A percentile compares a stretch with the other conserved stretches of the same genome.
These are phyloP conservation scores for Helarctos malayanus DNA, from an alignment of 2,797 vertebrate species.

Conservation along the genomic window DNA sequence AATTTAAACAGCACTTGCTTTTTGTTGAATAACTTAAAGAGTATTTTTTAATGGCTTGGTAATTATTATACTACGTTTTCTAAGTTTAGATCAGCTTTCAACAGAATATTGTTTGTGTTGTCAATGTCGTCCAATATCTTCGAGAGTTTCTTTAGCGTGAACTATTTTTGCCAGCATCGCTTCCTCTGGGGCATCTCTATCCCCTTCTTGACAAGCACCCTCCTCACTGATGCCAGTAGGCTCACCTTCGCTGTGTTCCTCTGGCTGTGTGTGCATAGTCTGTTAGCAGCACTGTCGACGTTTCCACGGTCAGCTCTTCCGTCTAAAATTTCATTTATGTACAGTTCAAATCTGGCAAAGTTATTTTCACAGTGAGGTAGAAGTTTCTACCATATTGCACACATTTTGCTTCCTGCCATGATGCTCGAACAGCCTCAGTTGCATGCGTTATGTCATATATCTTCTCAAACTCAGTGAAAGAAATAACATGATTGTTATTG, in stretches of 20 bases:
- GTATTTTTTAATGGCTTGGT: not conserved
- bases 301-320: not conserved
- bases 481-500: not conserved
- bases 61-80: not conserved
- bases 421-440: not conserved
- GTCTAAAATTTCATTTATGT: not conserved
- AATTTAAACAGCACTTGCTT: not conserved
- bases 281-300: not conserved
- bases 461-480: not conserved
- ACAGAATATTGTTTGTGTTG: not conserved
- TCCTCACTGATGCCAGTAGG: not conserved
- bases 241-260: not conserved
- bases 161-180: not conserved
- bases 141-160: not conserved
- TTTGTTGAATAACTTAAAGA: not conserved
- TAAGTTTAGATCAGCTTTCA: not conserved
- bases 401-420: slow-evolving; percentile 15
- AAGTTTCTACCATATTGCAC: not conserved
- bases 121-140: not conserved
- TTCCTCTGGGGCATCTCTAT: not conserved
- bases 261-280: not conserved
- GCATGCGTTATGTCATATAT: not conserved
- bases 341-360: not conserved
- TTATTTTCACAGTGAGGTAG: not conserved
- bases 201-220: not conserved